Percentiles rank a stretch among this genome's conserved stretches.
Conservation (phyloP, 1,140 invertebrate genomes). For the Rhyacophila brunnea region DNA sequence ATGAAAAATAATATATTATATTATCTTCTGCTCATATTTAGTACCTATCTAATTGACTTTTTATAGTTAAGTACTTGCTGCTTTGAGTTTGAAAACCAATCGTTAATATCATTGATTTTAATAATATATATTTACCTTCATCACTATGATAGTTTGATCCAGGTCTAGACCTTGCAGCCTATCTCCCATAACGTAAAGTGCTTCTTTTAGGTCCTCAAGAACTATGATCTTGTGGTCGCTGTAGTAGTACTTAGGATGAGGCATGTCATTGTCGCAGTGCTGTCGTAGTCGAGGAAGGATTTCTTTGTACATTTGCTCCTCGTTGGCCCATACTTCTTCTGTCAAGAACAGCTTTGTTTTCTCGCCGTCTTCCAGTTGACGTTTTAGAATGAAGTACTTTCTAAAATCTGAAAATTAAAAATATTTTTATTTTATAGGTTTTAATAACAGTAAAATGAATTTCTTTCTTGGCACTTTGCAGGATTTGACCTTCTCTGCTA, state of each 20-base stretch:
- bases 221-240: constrained; percentile 40
- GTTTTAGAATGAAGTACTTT: constrained; percentile 40
- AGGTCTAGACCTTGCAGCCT: constrained; percentile 40
- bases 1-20: too few relatives aligned
- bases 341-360: constrained; percentile 18
- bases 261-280: constrained; percentile 6
- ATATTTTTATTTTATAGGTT: constrained; percentile 1
- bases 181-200: constrained; percentile 40
- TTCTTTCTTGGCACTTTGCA: too few relatives aligned
- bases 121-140: constrained; percentile 40
- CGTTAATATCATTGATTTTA: too few relatives aligned
- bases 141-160: constrained; percentile 42
- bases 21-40: too few relatives aligned
- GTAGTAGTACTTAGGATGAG: constrained; percentile 35
- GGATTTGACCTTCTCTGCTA: too few relatives aligned
- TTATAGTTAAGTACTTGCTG: too few relatives aligned
- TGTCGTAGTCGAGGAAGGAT: constrained; percentile 32
- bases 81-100: too few relatives aligned
- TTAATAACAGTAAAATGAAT: too few relatives aligned
- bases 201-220: constrained; percentile 45
- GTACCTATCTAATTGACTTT: too few relatives aligned
- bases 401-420: constrained; percentile 35
- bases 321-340: constrained; percentile 38
- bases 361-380: constrained; percentile 12
- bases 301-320: constrained; percentile 38